Evolutionary conservation across 1,140 invertebrate species (phyloP).

Genomic region (Oscheius sp.): DNA sequence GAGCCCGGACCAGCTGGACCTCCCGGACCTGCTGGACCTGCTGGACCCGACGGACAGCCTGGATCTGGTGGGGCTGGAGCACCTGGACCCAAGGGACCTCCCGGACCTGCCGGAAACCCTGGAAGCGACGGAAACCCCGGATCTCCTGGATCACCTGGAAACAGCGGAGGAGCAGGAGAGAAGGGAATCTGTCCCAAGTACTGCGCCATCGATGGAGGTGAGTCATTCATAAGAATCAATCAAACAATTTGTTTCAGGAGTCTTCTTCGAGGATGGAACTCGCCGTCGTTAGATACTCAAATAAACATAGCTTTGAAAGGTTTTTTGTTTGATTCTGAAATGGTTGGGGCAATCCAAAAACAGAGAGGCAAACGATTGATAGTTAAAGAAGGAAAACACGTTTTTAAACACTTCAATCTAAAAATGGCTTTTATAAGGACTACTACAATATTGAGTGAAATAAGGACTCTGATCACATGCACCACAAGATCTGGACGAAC

Average conservation of each 20-base stretch:
- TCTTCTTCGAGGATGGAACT: constrained; percentile 59
- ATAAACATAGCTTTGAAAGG: no score
- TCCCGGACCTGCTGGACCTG: constrained; percentile 33
- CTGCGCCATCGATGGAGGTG: constrained; percentile 55
- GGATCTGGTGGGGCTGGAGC: constrained; percentile 36
- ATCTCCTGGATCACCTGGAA: constrained; percentile 32
- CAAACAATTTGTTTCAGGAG: no score
- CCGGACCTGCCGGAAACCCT: constrained; percentile 31
- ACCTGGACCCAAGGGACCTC: constrained; percentile 37
- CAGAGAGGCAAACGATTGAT: no score
- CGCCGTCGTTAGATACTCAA: not conserved
- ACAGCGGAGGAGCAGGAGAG: constrained; percentile 43
- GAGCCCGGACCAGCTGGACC: constrained; percentile 23
- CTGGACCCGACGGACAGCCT: constrained; percentile 27
- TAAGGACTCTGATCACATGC: no score
- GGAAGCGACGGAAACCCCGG: constrained; percentile 39
- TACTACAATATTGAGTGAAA: no score
- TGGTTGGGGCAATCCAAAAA: no score
- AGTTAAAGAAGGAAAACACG: no score
- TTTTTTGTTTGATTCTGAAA: no score
- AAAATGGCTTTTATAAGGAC: no score
- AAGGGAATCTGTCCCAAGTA: constrained; percentile 58
- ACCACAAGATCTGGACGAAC: no score
- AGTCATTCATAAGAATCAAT: no score
- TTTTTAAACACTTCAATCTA: no score